A percentile compares a stretch with the other conserved stretches of the same genome.
phyloP scores from a whole-genome alignment of 1,140 invertebrate species.

The Drosophila suzukii region DNA sequence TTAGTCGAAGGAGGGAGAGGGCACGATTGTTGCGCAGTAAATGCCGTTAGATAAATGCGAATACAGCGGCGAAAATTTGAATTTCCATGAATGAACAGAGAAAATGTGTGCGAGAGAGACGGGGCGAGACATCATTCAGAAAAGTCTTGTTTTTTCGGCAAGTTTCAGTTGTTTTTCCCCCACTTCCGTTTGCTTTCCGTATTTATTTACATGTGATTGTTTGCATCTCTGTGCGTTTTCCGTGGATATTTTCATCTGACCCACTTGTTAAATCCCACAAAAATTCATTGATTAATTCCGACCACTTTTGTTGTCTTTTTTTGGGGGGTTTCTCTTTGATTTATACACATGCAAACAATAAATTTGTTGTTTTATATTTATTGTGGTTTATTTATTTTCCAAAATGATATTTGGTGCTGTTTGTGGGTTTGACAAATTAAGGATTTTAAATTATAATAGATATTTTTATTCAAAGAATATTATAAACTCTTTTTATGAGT shows the following conservation, averaged over 20 bases:
- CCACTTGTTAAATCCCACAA: constrained; percentile 32
- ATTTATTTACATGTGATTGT: constrained; percentile 4
- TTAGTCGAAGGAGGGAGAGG: not conserved
- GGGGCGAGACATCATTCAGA: constrained; percentile 17
- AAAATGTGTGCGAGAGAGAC: not conserved
- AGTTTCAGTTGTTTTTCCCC: constrained; percentile 31
- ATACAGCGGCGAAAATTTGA: constrained; percentile 62
- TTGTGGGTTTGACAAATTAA: too few relatives aligned
- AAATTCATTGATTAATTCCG: constrained; percentile 9
- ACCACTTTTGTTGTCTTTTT: constrained; percentile 1
- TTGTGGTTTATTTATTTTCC: not conserved
- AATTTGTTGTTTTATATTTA: too few relatives aligned
- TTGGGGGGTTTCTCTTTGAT: not conserved
- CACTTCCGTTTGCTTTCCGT: constrained; percentile 13
- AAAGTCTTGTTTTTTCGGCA: constrained; percentile 22
- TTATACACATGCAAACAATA: not conserved
- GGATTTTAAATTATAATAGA: too few relatives aligned
- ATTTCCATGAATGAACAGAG: constrained; percentile 65
- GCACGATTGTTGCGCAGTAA: constrained; percentile 47
- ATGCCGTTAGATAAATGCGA: constrained; percentile 61
- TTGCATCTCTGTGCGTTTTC: constrained; percentile 7
- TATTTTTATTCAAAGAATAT: too few relatives aligned
- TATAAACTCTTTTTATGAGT: too few relatives aligned
- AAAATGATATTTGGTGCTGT: too few relatives aligned
- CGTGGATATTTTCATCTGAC: constrained; percentile 32